Percentiles rank a stretch among this genome's conserved stretches.
phyloP scores from a whole-genome alignment of 2,888 invertebrate genomes.

The Lampropteryx suffumata region DNA sequence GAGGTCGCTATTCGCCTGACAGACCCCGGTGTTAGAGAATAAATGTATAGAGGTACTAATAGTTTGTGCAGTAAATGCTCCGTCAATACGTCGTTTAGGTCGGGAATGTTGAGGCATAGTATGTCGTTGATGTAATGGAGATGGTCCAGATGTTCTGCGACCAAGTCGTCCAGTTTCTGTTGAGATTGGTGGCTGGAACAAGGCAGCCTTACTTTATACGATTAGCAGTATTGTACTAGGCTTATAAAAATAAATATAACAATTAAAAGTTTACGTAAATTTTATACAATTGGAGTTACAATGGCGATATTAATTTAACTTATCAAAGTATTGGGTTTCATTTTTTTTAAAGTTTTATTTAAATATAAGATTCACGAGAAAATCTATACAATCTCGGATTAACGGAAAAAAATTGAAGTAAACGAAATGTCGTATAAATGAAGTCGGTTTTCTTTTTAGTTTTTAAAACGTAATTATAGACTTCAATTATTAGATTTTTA shows the following conservation, averaged over 20 bases:
- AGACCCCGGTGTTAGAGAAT: constrained; percentile 87
- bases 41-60: constrained; percentile 96
- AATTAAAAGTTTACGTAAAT: constrained; percentile 10
- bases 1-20: constrained; percentile 51
- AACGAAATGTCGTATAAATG: no score
- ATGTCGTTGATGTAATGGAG: constrained; percentile 99
- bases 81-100: constrained; percentile 95
- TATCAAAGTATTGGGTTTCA: no score
- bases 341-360: no score
- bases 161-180: constrained; percentile 94
- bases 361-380: no score
- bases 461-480: no score
- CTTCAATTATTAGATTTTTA: no score
- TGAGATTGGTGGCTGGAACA: constrained; percentile 92
- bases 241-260: constrained; percentile 31
- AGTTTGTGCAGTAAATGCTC: constrained; percentile 97
- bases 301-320: no score
- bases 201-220: constrained; percentile 27
- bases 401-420: no score
- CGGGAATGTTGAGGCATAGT: constrained; percentile 94
- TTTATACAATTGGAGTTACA: no score
- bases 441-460: no score
- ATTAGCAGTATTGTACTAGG: constrained; percentile 28
- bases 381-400: no score
- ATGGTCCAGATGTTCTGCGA: constrained; percentile 98